Conservation (phyloP, 2,888 invertebrate genomes). For the Synanthedon myopaeformis region DNA sequence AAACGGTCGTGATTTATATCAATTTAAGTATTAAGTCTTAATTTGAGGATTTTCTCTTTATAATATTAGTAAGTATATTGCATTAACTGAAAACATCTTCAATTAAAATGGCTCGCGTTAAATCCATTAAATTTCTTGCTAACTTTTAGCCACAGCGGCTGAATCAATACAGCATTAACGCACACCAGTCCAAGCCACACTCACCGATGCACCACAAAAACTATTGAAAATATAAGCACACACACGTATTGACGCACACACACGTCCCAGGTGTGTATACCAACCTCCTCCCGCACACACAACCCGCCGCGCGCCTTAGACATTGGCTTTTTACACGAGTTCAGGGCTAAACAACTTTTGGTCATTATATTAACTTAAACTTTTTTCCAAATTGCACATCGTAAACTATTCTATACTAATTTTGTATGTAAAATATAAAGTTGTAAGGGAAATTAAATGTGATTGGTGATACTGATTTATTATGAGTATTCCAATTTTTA, state of each 20-base stretch:
- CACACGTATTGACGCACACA: slow-evolving; percentile 24
- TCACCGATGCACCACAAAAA: slow-evolving; percentile 57
- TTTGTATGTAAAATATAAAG: too few relatives aligned
- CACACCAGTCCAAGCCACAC: slow-evolving; percentile 43
- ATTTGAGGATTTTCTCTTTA: too few relatives aligned
- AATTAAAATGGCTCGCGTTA: background rate
- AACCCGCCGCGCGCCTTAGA: slow-evolving; percentile 51
- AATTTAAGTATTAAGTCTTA: too few relatives aligned
- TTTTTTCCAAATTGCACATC: too few relatives aligned
- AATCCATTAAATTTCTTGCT: slow-evolving; percentile 31
- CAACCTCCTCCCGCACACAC: slow-evolving; percentile 25
- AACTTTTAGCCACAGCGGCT: slow-evolving; percentile 34
- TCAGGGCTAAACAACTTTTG: slow-evolving; percentile 38
- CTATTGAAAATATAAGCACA: slow-evolving; percentile 65
- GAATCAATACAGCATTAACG: slow-evolving; percentile 66
- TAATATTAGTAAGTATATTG: too few relatives aligned
- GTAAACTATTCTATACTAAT: too few relatives aligned
- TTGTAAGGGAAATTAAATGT: too few relatives aligned
- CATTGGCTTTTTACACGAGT: slow-evolving; percentile 67
- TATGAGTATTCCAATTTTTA: too few relatives aligned
- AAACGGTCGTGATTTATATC: too few relatives aligned
- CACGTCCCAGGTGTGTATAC: slow-evolving; percentile 45
- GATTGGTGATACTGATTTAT: too few relatives aligned
- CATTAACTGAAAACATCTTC: background rate
- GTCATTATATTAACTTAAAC: slow-evolving; percentile 2